Conservation (phyloP, 2,888 invertebrate genomes). For the Scaptomyza polygonia region DNA sequence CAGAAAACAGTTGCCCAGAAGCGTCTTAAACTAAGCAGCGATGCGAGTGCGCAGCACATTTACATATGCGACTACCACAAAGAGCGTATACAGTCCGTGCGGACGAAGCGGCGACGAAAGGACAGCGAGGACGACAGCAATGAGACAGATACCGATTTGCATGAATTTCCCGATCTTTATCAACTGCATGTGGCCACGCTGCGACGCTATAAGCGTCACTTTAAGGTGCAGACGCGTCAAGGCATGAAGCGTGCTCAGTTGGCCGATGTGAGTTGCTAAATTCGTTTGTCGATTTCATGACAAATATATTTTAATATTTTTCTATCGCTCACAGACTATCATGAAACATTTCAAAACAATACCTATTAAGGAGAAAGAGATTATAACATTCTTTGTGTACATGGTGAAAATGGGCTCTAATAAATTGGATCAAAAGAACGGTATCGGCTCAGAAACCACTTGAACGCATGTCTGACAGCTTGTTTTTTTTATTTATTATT, state of each 20-base stretch:
- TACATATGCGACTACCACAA: constrained; percentile 99
- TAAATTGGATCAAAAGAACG: constrained; percentile 84
- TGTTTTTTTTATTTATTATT: too few species aligned
- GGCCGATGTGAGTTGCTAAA: constrained; percentile 91
- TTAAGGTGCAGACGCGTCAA: constrained; percentile 95
- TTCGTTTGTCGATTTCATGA: background rate
- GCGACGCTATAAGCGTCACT: constrained; percentile 96
- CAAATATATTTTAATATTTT: background rate
- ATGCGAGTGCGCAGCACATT: constrained; percentile 93
- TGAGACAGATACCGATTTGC: constrained; percentile 95
- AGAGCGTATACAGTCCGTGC: constrained; percentile 97
- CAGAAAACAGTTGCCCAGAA: constrained; percentile 97
- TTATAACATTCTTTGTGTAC: constrained; percentile 97
- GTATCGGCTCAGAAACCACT: constrained; percentile 83
- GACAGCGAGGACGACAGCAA: constrained; percentile 98
- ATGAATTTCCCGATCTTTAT: constrained; percentile 95
- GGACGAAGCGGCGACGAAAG: constrained; percentile 94
- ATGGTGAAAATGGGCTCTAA: constrained; percentile 94
- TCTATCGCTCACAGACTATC: constrained; percentile 88
- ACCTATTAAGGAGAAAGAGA: constrained; percentile 97
- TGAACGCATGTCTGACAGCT: constrained; percentile 59
- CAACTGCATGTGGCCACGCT: constrained; percentile 97
- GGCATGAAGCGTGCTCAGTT: constrained; percentile 97
- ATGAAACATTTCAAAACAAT: constrained; percentile 98
- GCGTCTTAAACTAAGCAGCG: constrained; percentile 94